Evolutionary conservation across 2,113 vertebrate species (phyloP), one percentile per base, ranked within the genome.

Genomic region (Hiodon alosoides): DNA sequence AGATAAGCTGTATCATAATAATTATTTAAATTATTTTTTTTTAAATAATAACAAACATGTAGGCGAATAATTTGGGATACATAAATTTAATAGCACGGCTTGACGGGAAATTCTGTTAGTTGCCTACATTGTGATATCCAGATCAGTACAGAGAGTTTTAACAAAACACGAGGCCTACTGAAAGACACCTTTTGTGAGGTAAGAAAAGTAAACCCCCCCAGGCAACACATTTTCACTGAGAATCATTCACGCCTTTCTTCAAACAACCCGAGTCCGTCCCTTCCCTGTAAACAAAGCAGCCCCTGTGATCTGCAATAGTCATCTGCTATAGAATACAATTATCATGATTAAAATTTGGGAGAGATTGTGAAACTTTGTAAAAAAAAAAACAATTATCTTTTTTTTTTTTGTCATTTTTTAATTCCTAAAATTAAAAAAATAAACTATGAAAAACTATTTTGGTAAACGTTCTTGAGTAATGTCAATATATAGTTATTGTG

Each of bases 221-320:
- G 80, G 76, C 69, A 62, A 72, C 64, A 75, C 72, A 57, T 71
- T 78, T 81, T 71, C 68, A 54, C 69, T 14, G 14, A 47, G 64
- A 60, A 65, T 17, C 50, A 61, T 62, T 70, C 72, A 67, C 80
- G 67, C 73, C 62, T 65, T 52, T 75, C 13, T 76, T 53, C 71
- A 75, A 58, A 62, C 55, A 65, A 31, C n/a, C 58, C 66, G 58
- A 74, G 57, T 14, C 16, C 78, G 58, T 74, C 67, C 70, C 55
- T 61, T 64, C 53, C 16, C 69, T 57, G 47, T 67, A 72, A 74
- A 78, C 72, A 80, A 75, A 64, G 16, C 50, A 16, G 13, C 69
- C 54, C 57, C 14, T 31, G 31, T 6, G 55, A 67, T 47, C 72
- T 59, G 55, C 31, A 31, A 31, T 31, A 31, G 31, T 31, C 31